Base-by-base conservation (phyloP, 2,888 invertebrate genomes). In the Fragum fragum region DNA sequence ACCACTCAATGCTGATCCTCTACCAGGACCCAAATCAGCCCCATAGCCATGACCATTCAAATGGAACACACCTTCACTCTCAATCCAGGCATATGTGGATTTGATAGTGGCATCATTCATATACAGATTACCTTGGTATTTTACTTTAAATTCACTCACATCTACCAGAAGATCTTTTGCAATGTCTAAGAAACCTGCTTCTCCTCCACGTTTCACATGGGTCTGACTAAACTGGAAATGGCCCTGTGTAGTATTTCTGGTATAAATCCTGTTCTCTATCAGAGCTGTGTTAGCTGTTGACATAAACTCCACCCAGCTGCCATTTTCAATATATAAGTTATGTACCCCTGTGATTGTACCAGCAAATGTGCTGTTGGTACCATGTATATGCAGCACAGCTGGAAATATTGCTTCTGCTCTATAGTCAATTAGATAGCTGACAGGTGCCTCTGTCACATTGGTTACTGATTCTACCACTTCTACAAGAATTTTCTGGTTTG, bases 381-480 rank as follows among this genome's bases (percentile, higher is more conserved):
- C 92, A 79, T 91, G 91, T 21, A 91, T 83, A 61, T 92, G 90
- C 18, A 90, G 78, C 61, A 90, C 91, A n/a, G 78, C 79, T 52
- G 92, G 92, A 14, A 90, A 81, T 11, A 90, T 79, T 14, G 91
- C 87, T 69, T 91, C 90, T 36, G 88, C 88, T 7, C 80, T 82
- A 28, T 82, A 72, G 63, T 90, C 90, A 68, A 92, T 87, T 69
- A 91, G 87, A 79, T 88, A 92, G 36, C 90, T 87, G 69, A 89
- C 90, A 11, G 91, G 90, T 0, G 92, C 92, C 73, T 92, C 90
- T 9, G 91, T 91, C 47, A 77, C 83, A 75, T 91, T 91, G 9
- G 79, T 78, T 53, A 86, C 84, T 5, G 92, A 88, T 66, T 91
- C 89, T 18, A 90, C 86, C 29, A 88, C 85, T 78, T 92, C 92